Conservation (phyloP, 2,797 vertebrate species). For the Chelon labrosus region DNA sequence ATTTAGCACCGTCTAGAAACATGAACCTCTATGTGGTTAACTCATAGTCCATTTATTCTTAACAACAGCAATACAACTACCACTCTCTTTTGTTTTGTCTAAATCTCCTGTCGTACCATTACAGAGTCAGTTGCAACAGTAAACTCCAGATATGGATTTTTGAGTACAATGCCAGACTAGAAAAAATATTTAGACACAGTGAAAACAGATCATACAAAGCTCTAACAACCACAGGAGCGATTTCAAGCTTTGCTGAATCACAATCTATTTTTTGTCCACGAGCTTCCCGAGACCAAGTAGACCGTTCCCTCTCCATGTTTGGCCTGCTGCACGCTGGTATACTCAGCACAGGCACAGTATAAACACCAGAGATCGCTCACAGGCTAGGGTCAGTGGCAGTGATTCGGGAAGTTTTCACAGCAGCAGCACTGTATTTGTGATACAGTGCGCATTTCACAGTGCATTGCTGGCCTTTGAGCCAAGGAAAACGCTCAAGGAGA, state of each 20-base stretch:
- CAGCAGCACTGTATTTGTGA: conserved; percentile 21
- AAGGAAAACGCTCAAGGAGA: conserved; percentile 37
- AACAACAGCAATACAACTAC: too few relatives aligned
- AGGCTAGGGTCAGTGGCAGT: neutral
- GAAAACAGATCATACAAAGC: neutral
- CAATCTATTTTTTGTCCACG: conserved; percentile 2
- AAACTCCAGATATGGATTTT: neutral
- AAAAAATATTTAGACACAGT: conserved; percentile 1
- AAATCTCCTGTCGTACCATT: neutral
- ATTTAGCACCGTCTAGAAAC: too few relatives aligned
- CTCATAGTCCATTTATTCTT: too few relatives aligned
- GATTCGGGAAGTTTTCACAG: conserved; percentile 22
- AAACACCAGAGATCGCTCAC: conserved; percentile 50
- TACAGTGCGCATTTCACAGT: conserved; percentile 22
- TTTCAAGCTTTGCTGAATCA: conserved; percentile 12
- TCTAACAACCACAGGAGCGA: conserved; percentile 14
- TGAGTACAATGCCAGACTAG: conserved; percentile 22
- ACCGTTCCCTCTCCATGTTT: conserved; percentile 46
- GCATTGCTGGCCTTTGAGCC: conserved; percentile 35
- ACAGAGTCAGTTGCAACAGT: conserved; percentile 20
- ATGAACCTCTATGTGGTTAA: too few relatives aligned
- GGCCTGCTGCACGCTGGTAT: conserved; percentile 53
- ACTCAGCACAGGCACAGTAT: conserved; percentile 42
- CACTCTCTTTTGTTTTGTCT: neutral
- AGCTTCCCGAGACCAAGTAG: conserved; percentile 21